Evolutionary conservation across 1,140 invertebrate species (phyloP), one percentile per base, ranked within the genome.

Genomic region (Saccostrea echinata): DNA sequence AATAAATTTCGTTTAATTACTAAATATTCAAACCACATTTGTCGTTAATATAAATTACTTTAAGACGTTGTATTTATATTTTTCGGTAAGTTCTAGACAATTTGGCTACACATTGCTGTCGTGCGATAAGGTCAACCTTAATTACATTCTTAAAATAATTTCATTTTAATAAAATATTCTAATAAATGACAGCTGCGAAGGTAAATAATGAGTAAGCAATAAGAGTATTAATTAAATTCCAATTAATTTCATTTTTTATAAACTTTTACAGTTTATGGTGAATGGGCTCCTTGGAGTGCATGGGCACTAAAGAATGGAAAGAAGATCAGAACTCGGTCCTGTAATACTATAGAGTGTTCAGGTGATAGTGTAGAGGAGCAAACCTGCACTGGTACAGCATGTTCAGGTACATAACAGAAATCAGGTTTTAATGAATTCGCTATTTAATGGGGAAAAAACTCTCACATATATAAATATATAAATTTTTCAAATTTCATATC

Each of bases 281-380:
- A 76, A 33, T 76, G 68, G 68, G 68, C 30, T 0, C 68, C 68
- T 16, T 76, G 68, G 68, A 76, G 68, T 76, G 68, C 68, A 33
- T 76, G 68, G 68, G 24, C 68, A 76, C 27, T 76, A 30, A 76
- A 76, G 68, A 76, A 76, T 33, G 68, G 68, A 3, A 76, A 76
- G 16, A 76, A 76, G 27, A 30, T 9, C 13, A 27, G 68, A 76
- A 76, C 9, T 33, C 68, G 68, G 11, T 30, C 68, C 2, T 76
- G 68, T 18, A 33, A 12, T 30, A 76, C 68, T 0, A 30, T 76
- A 18, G 68, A 76, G 27, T 76, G 68, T 13, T 76, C 68, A 30
- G 68, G 68, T 8, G 68, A 76, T 0, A 16, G 68, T 27, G 18
- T 1, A 1, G 68, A 76, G 16, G 68, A 76, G 12, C 24, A 76